Evolutionary conservation across 2,888 invertebrate species (phyloP), one percentile per base, ranked within the genome.

Genomic region (Sepiola atlantica): DNA sequence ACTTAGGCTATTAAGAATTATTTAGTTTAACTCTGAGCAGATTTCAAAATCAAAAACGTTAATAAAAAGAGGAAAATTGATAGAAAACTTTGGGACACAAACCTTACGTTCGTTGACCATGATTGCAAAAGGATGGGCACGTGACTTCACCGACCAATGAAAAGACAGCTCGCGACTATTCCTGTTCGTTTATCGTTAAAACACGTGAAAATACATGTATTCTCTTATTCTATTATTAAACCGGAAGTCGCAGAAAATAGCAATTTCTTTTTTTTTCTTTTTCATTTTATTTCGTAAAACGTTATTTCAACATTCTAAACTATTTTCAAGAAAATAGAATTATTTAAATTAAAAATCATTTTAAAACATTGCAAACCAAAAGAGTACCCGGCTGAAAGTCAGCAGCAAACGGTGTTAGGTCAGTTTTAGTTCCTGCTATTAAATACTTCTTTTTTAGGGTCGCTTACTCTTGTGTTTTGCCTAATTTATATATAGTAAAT

Each of bases 31-130:
- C 14, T 92, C 18, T 0, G 0, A n/a, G n/a, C 21, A 45, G n/a
- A 45, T 16, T 24, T 12, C 4, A 54, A 6, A 92, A 24, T 35
- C 1, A 12, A 54, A 92, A 54, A 92, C 16, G n/a, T 55, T 55
- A 32, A 8, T 55, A n/a, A 2, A 92, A 45, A 45, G 28, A 55
- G 24, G 8, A 92, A n/a, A 28, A 10, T 92, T 92, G 45, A 16
- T 28, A 54, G 35, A 92, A 92, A 92, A 54, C 24, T 12, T 4
- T 12, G n/a, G n/a, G 21, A 92, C n/a, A 92, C 92, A n/a, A 54
- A 92, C 92, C 92, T 92, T 92, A 12, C 92, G 92, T 28, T 55
- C 92, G 92, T 28, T n/a, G n/a, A 55, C 92, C 92, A 92, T 92
- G 92, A 92, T 92, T 92, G 45, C 92, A 92, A 92, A 92, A 92